These are phyloP conservation scores for Danio rerio DNA, from an alignment of 2,113 vertebrate genomes.

Conservation along the genomic window DNA sequence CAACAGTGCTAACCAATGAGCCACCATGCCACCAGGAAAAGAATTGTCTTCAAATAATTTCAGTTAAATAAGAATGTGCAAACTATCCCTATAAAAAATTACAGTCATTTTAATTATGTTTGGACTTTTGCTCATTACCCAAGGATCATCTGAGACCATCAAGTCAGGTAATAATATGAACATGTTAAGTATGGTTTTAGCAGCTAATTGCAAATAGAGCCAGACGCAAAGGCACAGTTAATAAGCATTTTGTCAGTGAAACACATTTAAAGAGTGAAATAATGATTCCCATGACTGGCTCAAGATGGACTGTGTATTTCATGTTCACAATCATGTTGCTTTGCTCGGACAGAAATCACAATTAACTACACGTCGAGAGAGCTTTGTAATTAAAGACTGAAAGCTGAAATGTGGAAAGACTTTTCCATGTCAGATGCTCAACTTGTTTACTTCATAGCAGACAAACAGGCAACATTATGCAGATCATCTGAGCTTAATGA, in stretches of 20 bases:
- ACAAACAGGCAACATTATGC: conserved; percentile 9
- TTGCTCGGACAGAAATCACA: conserved; percentile 3
- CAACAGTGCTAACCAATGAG: too few relatives aligned
- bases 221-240: not conserved
- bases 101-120: too few relatives aligned
- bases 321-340: not conserved
- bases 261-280: not conserved
- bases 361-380: not conserved
- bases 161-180: not conserved
- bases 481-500: conserved; percentile 10
- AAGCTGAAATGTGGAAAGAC: not conserved
- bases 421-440: not conserved
- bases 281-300: not conserved
- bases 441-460: not conserved
- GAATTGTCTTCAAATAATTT: too few relatives aligned
- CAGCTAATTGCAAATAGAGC: not conserved
- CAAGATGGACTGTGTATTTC: not conserved
- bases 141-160: not conserved
- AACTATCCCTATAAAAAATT: too few relatives aligned
- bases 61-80: too few relatives aligned
- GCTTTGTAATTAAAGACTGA: conserved; percentile 4
- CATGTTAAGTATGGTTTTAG: not conserved
- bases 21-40: too few relatives aligned
- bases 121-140: too few relatives aligned
- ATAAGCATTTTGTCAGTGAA: not conserved